phyloP scores from a whole-genome alignment of 2,797 vertebrate genomes.

The Lepus townsendii region DNA sequence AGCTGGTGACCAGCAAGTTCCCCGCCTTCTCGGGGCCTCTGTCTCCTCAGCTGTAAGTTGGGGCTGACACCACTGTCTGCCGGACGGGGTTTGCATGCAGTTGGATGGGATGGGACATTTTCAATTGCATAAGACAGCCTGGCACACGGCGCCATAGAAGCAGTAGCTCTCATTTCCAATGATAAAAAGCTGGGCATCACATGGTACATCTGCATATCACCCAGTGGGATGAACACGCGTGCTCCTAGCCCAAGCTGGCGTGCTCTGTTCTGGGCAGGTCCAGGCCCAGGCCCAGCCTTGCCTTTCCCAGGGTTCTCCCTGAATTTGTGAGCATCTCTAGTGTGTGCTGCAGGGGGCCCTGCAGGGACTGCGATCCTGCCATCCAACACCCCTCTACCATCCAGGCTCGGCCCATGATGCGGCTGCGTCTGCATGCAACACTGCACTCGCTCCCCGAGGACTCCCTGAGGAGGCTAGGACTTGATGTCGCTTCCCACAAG shows the following conservation, averaged over 20 bases:
- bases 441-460: not conserved
- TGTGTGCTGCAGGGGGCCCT: not conserved
- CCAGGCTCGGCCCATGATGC: not conserved
- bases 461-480: not conserved
- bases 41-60: not conserved
- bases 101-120: not conserved
- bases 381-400: not conserved
- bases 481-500: not conserved
- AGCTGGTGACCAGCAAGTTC: not conserved
- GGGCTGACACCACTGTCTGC: not conserved
- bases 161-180: not conserved
- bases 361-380: not conserved
- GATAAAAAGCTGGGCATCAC: not conserved
- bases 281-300: not conserved
- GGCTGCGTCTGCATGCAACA: accelerated
- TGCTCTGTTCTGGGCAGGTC: not conserved
- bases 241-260: not conserved
- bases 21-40: not conserved
- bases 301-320: not conserved
- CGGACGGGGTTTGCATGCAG: not conserved
- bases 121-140: not conserved
- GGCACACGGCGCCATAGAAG: not conserved
- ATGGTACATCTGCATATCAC: not conserved
- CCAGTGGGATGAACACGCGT: not conserved
- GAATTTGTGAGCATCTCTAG: not conserved